Conservation (phyloP, 2,797 vertebrate species). For the Sylvia borin region DNA sequence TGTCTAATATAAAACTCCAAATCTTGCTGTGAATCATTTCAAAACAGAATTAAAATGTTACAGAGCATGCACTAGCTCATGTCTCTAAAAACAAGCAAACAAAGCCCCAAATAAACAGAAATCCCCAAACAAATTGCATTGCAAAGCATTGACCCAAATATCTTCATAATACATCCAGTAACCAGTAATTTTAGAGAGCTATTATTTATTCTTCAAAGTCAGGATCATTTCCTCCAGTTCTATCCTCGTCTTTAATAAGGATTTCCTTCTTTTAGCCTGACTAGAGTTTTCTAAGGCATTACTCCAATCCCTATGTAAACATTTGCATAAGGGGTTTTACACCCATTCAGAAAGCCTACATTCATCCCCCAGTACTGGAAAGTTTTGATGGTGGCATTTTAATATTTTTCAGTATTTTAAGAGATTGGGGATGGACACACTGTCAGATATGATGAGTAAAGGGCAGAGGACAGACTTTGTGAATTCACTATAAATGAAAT, state of each 20-base stretch:
- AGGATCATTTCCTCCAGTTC: neutral
- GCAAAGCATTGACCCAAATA: neutral
- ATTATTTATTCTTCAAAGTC: neutral
- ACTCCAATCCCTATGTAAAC: neutral
- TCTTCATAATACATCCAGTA: neutral
- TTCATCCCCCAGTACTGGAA: neutral
- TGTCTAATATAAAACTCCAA: neutral
- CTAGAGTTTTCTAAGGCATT: neutral
- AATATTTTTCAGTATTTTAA: neutral
- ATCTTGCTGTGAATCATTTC: neutral
- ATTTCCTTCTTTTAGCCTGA: neutral
- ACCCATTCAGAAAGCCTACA: neutral
- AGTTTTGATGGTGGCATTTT: neutral
- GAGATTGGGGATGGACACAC: neutral
- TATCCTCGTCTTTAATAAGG: neutral
- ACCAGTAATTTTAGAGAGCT: neutral
- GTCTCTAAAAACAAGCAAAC: neutral
- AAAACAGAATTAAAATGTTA: constrained; percentile 7
- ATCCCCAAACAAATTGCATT: neutral
- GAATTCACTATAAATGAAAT: neutral
- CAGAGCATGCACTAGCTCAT: neutral
- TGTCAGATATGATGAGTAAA: neutral
- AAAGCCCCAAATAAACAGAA: neutral
- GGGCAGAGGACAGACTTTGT: neutral
- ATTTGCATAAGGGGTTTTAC: neutral